Conservation (phyloP, 2,113 vertebrate genomes). For the Nibea coibor region DNA sequence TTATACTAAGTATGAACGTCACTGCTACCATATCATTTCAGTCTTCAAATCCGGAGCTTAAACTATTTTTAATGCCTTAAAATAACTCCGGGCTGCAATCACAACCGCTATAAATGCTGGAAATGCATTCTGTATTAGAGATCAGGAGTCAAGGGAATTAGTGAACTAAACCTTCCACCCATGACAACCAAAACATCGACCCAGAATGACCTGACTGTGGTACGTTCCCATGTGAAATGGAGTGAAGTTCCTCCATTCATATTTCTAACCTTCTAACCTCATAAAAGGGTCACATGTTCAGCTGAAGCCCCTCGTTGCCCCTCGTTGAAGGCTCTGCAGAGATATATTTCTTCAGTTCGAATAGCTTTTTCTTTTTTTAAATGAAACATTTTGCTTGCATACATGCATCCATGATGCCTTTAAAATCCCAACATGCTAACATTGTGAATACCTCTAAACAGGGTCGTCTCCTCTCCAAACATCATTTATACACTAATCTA, state of each 20-base stretch:
- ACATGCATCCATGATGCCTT: not conserved
- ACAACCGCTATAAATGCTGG: not conserved
- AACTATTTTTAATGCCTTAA: not conserved
- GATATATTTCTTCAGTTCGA: slow-evolving; percentile 1
- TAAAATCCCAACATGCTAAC: slow-evolving; percentile 29
- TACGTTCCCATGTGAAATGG: not conserved
- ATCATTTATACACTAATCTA: slow-evolving; percentile 28
- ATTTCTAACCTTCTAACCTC: slow-evolving; percentile 29
- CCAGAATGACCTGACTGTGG: not conserved
- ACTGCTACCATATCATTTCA: not conserved
- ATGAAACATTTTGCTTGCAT: not conserved
- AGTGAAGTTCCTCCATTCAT: not conserved
- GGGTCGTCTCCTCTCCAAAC: slow-evolving; percentile 13
- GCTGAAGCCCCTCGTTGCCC: slow-evolving; percentile 21
- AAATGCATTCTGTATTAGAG: not conserved
- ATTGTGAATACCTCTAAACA: slow-evolving; percentile 15
- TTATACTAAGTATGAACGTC: not conserved
- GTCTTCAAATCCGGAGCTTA: not conserved
- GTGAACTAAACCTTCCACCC: not conserved
- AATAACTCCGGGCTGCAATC: not conserved
- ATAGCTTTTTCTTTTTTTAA: not conserved
- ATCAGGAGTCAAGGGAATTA: not conserved
- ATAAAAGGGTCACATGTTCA: slow-evolving; percentile 35
- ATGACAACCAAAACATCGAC: not conserved
- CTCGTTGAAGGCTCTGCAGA: not conserved